phyloP scores from a whole-genome alignment of 2,888 invertebrate genomes.

The Spicauda simplicius region DNA sequence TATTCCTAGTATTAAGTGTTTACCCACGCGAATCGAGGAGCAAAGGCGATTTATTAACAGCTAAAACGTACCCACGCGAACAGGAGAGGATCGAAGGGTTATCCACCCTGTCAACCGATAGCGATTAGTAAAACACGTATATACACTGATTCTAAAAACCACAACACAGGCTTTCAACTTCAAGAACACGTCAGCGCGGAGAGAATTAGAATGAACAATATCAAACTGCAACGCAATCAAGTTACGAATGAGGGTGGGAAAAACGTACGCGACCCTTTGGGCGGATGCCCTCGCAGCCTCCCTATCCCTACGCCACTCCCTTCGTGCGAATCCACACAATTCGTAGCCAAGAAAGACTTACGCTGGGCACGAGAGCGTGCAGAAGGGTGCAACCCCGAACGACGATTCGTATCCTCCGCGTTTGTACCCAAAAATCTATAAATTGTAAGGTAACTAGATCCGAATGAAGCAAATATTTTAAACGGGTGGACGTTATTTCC shows the following conservation, averaged over 20 bases:
- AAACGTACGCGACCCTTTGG: slow-evolving; percentile 50
- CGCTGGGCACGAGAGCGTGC: neutral
- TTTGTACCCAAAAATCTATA: neutral
- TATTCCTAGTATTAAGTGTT: too few relatives aligned
- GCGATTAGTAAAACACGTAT: neutral
- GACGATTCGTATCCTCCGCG: slow-evolving; percentile 7
- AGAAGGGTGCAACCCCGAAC: slow-evolving; percentile 39
- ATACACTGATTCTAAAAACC: neutral
- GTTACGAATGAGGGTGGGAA: slow-evolving; percentile 52
- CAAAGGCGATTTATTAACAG: neutral
- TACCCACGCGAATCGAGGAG: neutral
- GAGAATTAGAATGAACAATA: slow-evolving; percentile 10
- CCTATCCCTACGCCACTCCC: slow-evolving; percentile 50
- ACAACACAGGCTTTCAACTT: neutral
- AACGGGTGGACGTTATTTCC: too few relatives aligned
- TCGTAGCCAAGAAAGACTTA: slow-evolving; percentile 52
- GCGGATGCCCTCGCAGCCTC: slow-evolving; percentile 55
- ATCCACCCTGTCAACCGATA: neutral
- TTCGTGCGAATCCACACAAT: slow-evolving; percentile 47
- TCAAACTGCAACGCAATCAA: slow-evolving; percentile 50
- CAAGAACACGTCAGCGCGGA: slow-evolving; percentile 1
- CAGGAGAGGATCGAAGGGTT: neutral
- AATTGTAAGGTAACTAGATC: neutral
- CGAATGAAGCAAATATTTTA: too few relatives aligned
- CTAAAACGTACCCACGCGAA: neutral